Evolutionary conservation across 2,797 vertebrate genomes (phyloP), one percentile per base, ranked within the genome.

Genomic region (Leptodactylus fallax): DNA sequence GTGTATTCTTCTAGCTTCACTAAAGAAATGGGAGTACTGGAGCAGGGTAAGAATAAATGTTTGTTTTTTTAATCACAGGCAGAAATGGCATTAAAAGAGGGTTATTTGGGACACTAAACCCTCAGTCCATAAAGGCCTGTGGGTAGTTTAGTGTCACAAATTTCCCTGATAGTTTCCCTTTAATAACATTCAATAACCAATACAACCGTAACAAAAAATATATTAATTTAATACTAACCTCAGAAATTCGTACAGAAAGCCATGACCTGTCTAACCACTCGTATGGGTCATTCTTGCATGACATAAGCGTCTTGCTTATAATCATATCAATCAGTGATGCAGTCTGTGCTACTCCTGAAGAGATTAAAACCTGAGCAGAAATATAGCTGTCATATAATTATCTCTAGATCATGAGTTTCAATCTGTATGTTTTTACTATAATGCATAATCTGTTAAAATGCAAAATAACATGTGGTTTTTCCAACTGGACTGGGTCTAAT

Each of bases 201-300:
- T 36, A 36, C 4, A 36, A 36, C 36, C 4, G 36, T 53, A 53
- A 8, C 36, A 9, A 55, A 78, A 53, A 79, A 79, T 4, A 10
- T 10, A 45, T 21, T 55, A 53, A 74, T 19, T 63, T 56, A 19
- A 74, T 90, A 87, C 90, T 91, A 83, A 99, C 98, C 97, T 98
- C 92, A 90, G 97, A 96, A 13, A 95, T 94, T 84, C 94, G 93
- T 82, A 96, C 89, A 71, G 94, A 94, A 91, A 98, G 93, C 97
- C 97, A 98, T 83, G 96, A 96, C 93, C 96, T 96, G 92, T 97
- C 93, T 91, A 99, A 81, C 95, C 95, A 97, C 71, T 91, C 90
- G n/a, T 90, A 67, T 89, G 96, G 96, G 69, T 95, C 94, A 91
- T 87, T 92, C 85, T 93, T 92, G 13, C 95, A 96, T 71, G 89